Evolutionary conservation across 2,888 invertebrate species (phyloP).

Genomic region (Dusona sp.): DNA sequence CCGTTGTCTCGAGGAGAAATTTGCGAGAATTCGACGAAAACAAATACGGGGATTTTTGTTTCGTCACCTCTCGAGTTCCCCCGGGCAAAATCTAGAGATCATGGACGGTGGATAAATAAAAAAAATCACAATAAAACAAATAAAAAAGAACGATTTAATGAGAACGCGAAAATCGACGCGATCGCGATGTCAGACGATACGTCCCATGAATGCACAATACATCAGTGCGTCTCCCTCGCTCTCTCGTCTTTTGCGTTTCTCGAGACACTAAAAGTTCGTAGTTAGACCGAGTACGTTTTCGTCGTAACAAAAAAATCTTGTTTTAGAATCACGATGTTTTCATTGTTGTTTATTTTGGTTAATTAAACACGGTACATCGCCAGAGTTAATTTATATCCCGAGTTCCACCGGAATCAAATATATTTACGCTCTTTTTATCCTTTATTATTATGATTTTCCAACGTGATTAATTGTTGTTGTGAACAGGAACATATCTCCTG

Average conservation of each 20-base stretch:
- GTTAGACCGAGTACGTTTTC: slow-evolving; percentile 21
- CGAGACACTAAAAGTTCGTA: slow-evolving; percentile 9
- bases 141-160: slow-evolving; percentile 14
- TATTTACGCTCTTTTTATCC: slow-evolving; percentile 2
- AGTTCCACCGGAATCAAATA: slow-evolving; percentile 1
- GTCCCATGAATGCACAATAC: slow-evolving; percentile 49
- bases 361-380: neutral
- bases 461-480: slow-evolving; percentile 60
- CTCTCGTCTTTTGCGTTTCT: slow-evolving; percentile 29
- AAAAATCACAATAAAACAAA: slow-evolving; percentile 4
- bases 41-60: slow-evolving; percentile 2
- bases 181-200: slow-evolving; percentile 31
- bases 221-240: slow-evolving; percentile 4
- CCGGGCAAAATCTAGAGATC: slow-evolving; percentile 16
- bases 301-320: slow-evolving; percentile 18
- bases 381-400: neutral
- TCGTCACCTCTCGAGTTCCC: slow-evolving; percentile 28
- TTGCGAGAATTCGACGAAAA: slow-evolving; percentile 4
- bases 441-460: slow-evolving; percentile 20
- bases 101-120: slow-evolving; percentile 10
- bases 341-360: neutral
- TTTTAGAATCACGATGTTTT: slow-evolving; percentile 3
- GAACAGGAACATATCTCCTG: slow-evolving; percentile 56
- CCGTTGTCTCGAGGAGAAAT: slow-evolving; percentile 8
- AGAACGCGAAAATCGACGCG: slow-evolving; percentile 47